Evolutionary conservation across 64 coral and sea anemone species (phyloP).

Genomic region (Porites lutea): DNA sequence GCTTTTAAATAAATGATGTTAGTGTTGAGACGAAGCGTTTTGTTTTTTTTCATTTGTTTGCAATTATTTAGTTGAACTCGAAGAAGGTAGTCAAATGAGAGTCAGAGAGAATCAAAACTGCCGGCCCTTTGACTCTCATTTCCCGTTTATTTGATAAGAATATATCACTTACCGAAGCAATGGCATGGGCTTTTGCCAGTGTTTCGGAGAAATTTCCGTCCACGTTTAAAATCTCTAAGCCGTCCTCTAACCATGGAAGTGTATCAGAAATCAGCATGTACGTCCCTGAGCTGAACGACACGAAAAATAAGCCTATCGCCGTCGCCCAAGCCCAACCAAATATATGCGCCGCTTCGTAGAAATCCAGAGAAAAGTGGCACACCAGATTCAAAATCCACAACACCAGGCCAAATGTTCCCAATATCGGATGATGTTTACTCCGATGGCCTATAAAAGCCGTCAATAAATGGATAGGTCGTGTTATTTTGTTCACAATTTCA

Average conservation of each 20-base stretch:
- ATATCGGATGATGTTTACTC: slow-evolving; percentile 41
- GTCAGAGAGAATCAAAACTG: too few relatives aligned
- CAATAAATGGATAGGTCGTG: slow-evolving; percentile 44
- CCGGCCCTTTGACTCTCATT: too few relatives aligned
- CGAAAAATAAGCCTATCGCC: slow-evolving; percentile 83
- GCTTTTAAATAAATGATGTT: not conserved
- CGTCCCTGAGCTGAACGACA: slow-evolving; percentile 85
- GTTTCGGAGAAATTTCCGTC: slow-evolving; percentile 90
- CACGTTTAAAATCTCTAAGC: slow-evolving; percentile 84
- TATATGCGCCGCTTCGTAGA: slow-evolving; percentile 93
- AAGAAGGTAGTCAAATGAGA: too few relatives aligned
- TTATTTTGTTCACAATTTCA: slow-evolving; percentile 29
- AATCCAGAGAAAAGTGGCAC: slow-evolving; percentile 91
- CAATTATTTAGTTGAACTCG: not conserved
- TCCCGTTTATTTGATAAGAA: not conserved
- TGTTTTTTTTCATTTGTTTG: slow-evolving; percentile 29
- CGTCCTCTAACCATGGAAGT: slow-evolving; percentile 90
- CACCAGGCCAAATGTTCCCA: slow-evolving; percentile 34
- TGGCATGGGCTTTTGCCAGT: slow-evolving; percentile 61
- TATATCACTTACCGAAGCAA: slow-evolving; percentile 64
- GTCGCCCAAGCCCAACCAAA: slow-evolving; percentile 95
- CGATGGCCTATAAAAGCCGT: slow-evolving; percentile 89
- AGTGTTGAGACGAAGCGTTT: not conserved
- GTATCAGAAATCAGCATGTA: slow-evolving; percentile 68
- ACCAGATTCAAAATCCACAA: slow-evolving; percentile 78